A percentile compares a stretch with the other conserved stretches of the same genome.
These are phyloP conservation scores for Lumbricus terrestris DNA, from an alignment of 2,888 invertebrate genomes.

Conservation along the genomic window DNA sequence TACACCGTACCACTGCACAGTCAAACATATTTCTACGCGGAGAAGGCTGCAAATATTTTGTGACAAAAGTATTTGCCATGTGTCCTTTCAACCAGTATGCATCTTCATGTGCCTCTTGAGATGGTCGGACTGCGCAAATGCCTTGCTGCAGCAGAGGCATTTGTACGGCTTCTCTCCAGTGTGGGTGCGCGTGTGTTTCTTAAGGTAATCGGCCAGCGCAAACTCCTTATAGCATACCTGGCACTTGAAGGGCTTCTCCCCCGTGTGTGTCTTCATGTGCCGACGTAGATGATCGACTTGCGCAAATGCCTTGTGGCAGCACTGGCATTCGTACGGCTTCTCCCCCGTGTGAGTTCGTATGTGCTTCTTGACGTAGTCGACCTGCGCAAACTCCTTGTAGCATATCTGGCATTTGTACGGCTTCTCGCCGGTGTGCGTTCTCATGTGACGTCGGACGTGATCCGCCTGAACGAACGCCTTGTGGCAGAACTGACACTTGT, in stretches of 20 bases:
- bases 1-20: neutral
- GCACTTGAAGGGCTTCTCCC: neutral
- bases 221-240: neutral
- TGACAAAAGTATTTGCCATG: neutral
- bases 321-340: slow-evolving; percentile 6
- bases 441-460: neutral
- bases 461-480: neutral
- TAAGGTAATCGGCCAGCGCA: neutral
- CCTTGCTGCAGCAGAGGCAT: neutral
- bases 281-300: neutral
- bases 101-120: neutral
- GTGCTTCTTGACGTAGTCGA: neutral
- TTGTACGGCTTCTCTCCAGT: slow-evolving; percentile 4
- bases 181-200: slow-evolving; percentile 1
- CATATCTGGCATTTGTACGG: slow-evolving; percentile 7
- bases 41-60: slow-evolving; percentile 3
- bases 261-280: neutral
- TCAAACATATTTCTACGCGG: neutral
- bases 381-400: slow-evolving; percentile 3
- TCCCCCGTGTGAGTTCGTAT: neutral
- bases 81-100: neutral
- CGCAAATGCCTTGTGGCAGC: neutral
- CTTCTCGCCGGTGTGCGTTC: slow-evolving; percentile 6
- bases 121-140: neutral
- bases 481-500: slow-evolving; percentile 6